phyloP scores from a whole-genome alignment of 1,140 invertebrate species.

The Cotesia glomerata region DNA sequence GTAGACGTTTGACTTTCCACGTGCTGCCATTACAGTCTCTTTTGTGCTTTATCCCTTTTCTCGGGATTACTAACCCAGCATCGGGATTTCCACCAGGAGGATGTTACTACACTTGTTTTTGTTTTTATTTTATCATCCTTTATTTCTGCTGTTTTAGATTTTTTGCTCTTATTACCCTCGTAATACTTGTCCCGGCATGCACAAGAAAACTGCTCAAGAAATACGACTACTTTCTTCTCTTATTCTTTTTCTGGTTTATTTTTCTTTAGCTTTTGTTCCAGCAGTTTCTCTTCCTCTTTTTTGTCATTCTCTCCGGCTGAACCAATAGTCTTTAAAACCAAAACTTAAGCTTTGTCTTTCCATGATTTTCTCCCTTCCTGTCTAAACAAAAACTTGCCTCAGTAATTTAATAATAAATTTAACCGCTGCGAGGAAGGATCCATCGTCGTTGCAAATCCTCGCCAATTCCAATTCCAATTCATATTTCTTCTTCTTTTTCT shows the following conservation, averaged over 20 bases:
- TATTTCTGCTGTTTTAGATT: background rate
- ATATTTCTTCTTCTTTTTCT: background rate
- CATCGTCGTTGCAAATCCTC: too few relatives aligned
- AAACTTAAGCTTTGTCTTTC: conserved; percentile 25
- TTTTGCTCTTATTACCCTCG: background rate
- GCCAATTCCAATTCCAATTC: background rate
- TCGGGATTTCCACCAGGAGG: conserved; percentile 13
- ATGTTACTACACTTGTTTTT: conserved; percentile 12
- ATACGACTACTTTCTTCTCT: background rate
- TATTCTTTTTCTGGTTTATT: too few relatives aligned
- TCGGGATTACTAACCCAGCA: conserved; percentile 19
- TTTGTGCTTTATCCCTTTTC: conserved; percentile 21
- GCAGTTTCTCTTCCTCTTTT: too few relatives aligned
- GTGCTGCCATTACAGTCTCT: conserved; percentile 36
- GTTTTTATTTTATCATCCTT: background rate
- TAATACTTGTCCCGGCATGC: background rate
- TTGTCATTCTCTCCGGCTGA: background rate
- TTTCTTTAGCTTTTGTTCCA: too few relatives aligned
- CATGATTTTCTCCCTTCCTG: conserved; percentile 28
- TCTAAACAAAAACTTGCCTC: conserved; percentile 21
- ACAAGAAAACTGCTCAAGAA: background rate
- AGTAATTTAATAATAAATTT: background rate
- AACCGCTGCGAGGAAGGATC: background rate
- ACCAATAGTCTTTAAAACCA: conserved; percentile 30
- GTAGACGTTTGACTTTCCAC: conserved; percentile 34